Conservation (phyloP, 2,797 vertebrate species). For the Coccyzus lansbergi region DNA sequence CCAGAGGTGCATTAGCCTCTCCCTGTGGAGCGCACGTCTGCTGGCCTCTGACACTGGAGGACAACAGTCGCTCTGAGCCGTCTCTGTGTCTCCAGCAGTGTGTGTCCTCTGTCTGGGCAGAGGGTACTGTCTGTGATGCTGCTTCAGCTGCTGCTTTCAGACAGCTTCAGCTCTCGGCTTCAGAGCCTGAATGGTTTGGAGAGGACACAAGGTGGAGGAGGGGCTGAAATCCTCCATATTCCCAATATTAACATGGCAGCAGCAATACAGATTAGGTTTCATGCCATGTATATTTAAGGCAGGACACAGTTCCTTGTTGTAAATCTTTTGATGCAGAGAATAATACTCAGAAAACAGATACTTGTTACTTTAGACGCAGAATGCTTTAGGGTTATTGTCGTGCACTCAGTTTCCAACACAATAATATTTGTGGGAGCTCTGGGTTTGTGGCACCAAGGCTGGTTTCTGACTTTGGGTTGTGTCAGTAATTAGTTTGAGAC, state of each 20-base stretch:
- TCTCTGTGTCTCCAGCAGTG: conserved; percentile 3
- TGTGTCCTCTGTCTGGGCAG: neutral
- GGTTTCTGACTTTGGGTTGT: neutral
- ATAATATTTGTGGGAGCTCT: neutral
- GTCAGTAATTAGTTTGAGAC: neutral
- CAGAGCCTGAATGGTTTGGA: neutral
- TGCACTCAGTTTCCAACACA: neutral
- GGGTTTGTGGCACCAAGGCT: neutral
- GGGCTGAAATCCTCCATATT: neutral
- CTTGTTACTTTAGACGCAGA: neutral
- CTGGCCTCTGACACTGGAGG: neutral
- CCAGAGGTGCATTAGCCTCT: neutral
- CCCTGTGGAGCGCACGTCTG: neutral
- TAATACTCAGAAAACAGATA: neutral
- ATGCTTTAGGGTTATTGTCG: neutral
- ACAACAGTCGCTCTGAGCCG: neutral
- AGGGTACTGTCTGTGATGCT: neutral
- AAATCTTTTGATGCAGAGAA: neutral
- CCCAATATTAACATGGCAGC: neutral
- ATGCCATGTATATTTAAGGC: neutral
- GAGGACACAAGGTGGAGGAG: neutral
- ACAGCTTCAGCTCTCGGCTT: neutral
- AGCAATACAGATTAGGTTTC: neutral
- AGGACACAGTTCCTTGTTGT: neutral
- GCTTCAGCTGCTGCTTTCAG: conserved; percentile 29